Percentiles rank a stretch among this genome's conserved stretches.
These are phyloP conservation scores for Poeciliopsis infans DNA, from an alignment of 2,797 vertebrate genomes.

Conservation along the genomic window DNA sequence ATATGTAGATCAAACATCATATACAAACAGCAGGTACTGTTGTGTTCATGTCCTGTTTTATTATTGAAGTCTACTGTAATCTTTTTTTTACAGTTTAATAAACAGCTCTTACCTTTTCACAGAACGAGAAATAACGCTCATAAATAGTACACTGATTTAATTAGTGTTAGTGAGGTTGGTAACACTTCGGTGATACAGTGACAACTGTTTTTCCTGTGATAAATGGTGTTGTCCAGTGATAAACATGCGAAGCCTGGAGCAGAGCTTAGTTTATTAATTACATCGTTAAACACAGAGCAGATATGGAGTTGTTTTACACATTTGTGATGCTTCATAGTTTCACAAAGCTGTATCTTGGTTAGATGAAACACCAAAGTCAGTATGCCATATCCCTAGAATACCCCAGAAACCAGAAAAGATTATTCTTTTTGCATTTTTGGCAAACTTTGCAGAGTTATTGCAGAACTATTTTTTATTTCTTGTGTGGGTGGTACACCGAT, in stretches of 20 bases:
- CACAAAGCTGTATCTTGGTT: not conserved
- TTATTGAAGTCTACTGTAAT: not conserved
- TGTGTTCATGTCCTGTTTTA: not conserved
- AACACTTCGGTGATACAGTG: not conserved
- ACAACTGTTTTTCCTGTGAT: not conserved
- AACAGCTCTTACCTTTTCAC: not conserved
- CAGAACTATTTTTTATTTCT: not conserved
- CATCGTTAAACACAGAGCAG: not conserved
- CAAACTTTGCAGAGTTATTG: not conserved
- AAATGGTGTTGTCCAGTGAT: slow-evolving; percentile 1
- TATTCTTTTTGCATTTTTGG: not conserved
- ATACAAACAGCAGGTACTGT: not conserved
- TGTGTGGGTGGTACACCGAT: slow-evolving; percentile 47
- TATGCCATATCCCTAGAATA: not conserved
- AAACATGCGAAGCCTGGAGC: not conserved
- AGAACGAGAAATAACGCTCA: not conserved
- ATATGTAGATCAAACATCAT: not conserved
- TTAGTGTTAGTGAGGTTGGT: not conserved
- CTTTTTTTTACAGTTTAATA: not conserved
- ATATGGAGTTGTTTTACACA: not conserved
- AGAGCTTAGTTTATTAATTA: not conserved
- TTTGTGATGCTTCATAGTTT: not conserved
- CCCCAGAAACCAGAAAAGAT: not conserved
- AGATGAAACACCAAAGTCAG: not conserved
- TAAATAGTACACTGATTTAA: not conserved